Base-by-base conservation (phyloP, 1,140 invertebrate species). In the Amphibalanus amphitrite region DNA sequence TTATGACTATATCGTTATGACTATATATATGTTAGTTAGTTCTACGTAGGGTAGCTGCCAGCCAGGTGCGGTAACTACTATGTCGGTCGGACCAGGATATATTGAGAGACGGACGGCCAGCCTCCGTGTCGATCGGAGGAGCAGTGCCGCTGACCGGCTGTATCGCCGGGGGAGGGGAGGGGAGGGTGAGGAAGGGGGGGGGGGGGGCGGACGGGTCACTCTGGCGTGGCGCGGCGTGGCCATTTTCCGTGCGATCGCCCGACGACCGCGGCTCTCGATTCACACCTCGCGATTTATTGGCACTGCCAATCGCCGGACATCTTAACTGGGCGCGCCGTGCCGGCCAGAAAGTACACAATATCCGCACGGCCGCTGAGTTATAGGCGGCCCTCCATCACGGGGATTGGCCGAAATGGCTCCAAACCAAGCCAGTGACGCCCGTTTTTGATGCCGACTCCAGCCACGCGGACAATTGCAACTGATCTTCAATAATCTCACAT, bases 401-500 rank as follows among this genome's bases (percentile, higher is more conserved):
- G 47, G 47, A 59, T 59, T 59, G 47, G 10, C 47, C 13, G 47
- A 59, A 59, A 59, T 59, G 47, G 47, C 47, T 23, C 47, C 47
- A 59, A 59, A 59, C 47, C 10, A 59, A 59, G 47, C 47, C 47
- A 59, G 10, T 59, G 47, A 59, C 47, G 47, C 47, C 47, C 10
- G 47, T 59, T 59, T 59, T 59, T 59, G 47, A 59, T 59, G 47
- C 47, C 47, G 47, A 23, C 47, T 59, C 47, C 47, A 59, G 47
- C 47, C 47, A 59, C 47, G 47, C 47, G 47, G 47, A 59, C 47
- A 59, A 59, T 59, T 59, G 47, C 47, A 59, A 59, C 47, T 59
- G 47, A 59, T 59, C 47, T 59, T 59, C 47, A 59, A 59, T 59
- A 59, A 59, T 59, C 47, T 59, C 47, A 59, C 47, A 59, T 59